These are phyloP conservation scores for Manis crassicaudata DNA, from an alignment of 2,797 vertebrate species.

Conservation along the genomic window DNA sequence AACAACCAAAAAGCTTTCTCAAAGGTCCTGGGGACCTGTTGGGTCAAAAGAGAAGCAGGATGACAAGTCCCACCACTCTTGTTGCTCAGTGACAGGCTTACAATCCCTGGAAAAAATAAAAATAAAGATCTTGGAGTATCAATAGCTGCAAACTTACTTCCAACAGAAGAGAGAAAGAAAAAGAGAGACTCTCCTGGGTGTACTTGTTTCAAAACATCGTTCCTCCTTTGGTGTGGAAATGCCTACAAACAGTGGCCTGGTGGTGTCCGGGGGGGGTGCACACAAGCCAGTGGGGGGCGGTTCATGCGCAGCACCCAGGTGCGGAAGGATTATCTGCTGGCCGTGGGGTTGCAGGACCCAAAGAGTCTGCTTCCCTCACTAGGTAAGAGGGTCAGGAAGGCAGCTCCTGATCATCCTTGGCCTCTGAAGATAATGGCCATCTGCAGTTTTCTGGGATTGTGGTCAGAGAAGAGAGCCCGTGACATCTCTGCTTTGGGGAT, in stretches of 20 bases:
- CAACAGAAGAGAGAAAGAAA: neutral
- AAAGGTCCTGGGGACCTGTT: neutral
- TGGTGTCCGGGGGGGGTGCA: neutral
- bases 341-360: too few relatives aligned
- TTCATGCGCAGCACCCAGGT: accelerated
- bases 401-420: neutral
- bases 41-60: neutral
- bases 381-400: neutral
- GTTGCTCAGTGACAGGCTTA: neutral
- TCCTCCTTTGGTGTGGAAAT: neutral
- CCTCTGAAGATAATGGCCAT: neutral
- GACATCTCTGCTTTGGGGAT: neutral
- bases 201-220: neutral
- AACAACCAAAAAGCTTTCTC: neutral
- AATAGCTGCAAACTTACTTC: neutral
- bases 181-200: neutral
- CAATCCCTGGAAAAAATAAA: too few relatives aligned
- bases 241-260: neutral
- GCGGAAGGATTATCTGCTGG: accelerated
- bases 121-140: neutral
- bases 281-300: accelerated
- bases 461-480: neutral
- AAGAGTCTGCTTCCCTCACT: neutral
- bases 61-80: neutral
- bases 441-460: neutral